Percentiles rank a stretch among this genome's conserved stretches.
phyloP scores from a whole-genome alignment of 2,797 vertebrate species.

The Fundulus diaphanus region DNA sequence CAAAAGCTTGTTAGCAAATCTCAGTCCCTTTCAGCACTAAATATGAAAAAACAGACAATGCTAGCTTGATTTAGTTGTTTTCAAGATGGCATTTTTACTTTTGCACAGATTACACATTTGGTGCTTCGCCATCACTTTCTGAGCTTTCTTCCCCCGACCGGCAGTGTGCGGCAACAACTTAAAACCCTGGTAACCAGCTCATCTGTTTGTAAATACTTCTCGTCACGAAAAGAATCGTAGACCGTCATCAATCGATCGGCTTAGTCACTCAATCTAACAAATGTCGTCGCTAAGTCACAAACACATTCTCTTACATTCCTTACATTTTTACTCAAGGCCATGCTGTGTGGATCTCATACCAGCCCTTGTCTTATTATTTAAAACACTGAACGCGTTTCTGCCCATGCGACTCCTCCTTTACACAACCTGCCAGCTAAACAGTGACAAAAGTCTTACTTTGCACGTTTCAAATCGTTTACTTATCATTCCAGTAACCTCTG shows the following conservation, averaged over 20 bases:
- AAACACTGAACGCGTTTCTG: background rate
- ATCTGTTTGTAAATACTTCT: too few relatives aligned
- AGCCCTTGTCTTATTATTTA: background rate
- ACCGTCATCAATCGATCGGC: too few relatives aligned
- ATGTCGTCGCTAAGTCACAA: too few relatives aligned
- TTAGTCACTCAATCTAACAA: too few relatives aligned
- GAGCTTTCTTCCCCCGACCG: too few relatives aligned
- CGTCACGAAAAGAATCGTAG: too few relatives aligned
- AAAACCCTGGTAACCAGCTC: too few relatives aligned
- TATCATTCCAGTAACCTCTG: background rate
- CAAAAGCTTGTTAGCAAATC: slow-evolving; percentile 26
- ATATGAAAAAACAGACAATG: slow-evolving; percentile 16
- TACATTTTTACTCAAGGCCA: background rate
- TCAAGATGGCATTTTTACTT: too few relatives aligned
- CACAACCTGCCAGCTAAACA: background rate
- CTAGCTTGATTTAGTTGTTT: background rate
- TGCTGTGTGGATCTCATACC: background rate
- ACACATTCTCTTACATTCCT: too few relatives aligned
- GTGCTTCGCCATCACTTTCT: too few relatives aligned
- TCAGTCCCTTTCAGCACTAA: slow-evolving; percentile 7
- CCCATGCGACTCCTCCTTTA: background rate
- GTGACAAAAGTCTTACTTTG: background rate
- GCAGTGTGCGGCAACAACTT: too few relatives aligned
- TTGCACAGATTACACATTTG: too few relatives aligned
- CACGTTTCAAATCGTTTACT: background rate